Percentiles rank a stretch among this genome's conserved stretches.
phyloP scores from a whole-genome alignment of 2,797 vertebrate species.

The Brachyalestes nurse region DNA sequence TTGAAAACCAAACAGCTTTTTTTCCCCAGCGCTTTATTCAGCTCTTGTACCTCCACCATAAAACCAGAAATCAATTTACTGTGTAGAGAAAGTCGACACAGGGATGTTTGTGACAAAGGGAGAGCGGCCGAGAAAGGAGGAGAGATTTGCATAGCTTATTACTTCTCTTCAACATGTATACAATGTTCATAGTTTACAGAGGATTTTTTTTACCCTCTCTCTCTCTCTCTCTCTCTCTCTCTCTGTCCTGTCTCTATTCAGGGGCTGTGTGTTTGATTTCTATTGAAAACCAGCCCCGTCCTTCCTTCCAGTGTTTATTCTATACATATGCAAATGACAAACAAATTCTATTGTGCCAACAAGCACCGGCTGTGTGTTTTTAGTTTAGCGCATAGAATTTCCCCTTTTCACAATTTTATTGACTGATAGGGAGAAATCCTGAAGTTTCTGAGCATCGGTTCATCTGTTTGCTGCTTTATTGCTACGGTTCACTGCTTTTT shows the following conservation, averaged over 20 bases:
- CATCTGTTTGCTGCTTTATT: background rate
- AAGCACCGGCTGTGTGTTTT: slow-evolving; percentile 37
- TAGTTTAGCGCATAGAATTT: slow-evolving; percentile 36
- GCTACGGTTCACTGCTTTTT: slow-evolving; percentile 20
- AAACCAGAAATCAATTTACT: slow-evolving; percentile 54
- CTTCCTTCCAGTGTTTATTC: slow-evolving; percentile 53
- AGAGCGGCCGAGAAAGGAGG: background rate
- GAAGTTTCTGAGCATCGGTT: slow-evolving; percentile 20
- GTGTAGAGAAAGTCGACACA: slow-evolving; percentile 32
- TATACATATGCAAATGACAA: slow-evolving; percentile 64
- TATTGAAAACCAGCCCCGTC: slow-evolving; percentile 45
- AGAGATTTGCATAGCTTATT: slow-evolving; percentile 60
- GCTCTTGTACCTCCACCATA: slow-evolving; percentile 40
- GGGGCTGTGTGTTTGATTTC: slow-evolving; percentile 55
- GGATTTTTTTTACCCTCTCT: slow-evolving; percentile 30
- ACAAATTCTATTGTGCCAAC: slow-evolving; percentile 51
- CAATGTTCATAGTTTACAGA: slow-evolving; percentile 53
- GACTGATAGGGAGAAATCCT: slow-evolving; percentile 26
- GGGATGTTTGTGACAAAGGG: slow-evolving; percentile 47
- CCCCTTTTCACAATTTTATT: slow-evolving; percentile 32
- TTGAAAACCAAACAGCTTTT: slow-evolving; percentile 29
- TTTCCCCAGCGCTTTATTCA: background rate
- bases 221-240: slow-evolving; percentile 2
- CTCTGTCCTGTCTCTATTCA: slow-evolving; percentile 37
- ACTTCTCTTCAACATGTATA: slow-evolving; percentile 46